phyloP scores from a whole-genome alignment of 1,140 invertebrate species.

The Lepidotrigona ventralis region DNA sequence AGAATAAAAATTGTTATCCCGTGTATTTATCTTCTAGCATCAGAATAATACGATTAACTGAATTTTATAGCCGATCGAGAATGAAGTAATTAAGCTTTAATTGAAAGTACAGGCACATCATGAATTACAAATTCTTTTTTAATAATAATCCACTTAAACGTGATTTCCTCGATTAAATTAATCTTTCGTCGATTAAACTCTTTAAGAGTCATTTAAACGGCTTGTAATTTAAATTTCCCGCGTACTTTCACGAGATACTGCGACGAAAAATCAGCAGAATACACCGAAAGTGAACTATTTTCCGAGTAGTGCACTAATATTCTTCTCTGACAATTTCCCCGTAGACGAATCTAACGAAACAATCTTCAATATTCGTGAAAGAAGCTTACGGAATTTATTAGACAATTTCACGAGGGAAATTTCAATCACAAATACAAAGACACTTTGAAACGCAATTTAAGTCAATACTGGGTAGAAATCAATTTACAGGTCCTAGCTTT shows the following conservation, averaged over 20 bases:
- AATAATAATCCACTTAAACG: not conserved
- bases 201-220: too few species aligned
- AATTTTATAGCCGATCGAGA: not conserved
- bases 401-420: slow-evolving; percentile 97
- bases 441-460: slow-evolving; percentile 92
- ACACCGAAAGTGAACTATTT: too few species aligned
- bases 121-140: not conserved
- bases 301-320: slow-evolving; percentile 79
- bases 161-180: not conserved
- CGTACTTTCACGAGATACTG: too few species aligned
- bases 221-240: too few species aligned
- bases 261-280: too few species aligned
- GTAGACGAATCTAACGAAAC: slow-evolving; percentile 82
- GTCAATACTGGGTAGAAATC: slow-evolving; percentile 95
- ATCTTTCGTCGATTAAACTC: too few species aligned
- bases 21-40: not conserved
- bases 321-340: slow-evolving; percentile 94
- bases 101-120: not conserved
- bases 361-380: slow-evolving; percentile 93
- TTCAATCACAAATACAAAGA: slow-evolving; percentile 97
- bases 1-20: not conserved
- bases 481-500: slow-evolving; percentile 97
- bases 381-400: slow-evolving; percentile 97
- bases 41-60: not conserved
- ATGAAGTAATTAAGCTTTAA: not conserved